Conservation (phyloP, 2,888 invertebrate species). For the Plebejus anna region DNA sequence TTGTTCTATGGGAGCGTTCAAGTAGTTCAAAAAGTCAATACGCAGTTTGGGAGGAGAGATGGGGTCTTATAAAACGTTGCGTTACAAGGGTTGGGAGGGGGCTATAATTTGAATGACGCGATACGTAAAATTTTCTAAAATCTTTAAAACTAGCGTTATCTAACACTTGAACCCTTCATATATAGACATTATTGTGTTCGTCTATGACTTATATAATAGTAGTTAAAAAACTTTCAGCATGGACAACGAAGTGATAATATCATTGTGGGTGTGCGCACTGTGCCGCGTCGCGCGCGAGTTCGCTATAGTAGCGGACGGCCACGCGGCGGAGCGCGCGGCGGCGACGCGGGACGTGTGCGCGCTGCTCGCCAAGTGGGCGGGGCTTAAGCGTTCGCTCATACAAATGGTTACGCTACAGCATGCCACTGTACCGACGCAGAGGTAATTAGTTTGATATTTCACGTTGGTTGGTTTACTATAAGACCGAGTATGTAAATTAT, state of each 20-base stretch:
- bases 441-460: slow-evolving; percentile 36
- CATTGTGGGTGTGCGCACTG: slow-evolving; percentile 59
- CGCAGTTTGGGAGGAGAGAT: too few species aligned
- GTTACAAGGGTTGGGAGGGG: too few species aligned
- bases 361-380: slow-evolving; percentile 50
- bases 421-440: slow-evolving; percentile 46
- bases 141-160: too few species aligned
- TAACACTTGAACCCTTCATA: too few species aligned
- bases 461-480: too few species aligned
- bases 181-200: too few species aligned
- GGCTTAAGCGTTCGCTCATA: slow-evolving; percentile 51
- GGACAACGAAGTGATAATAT: slow-evolving; percentile 54
- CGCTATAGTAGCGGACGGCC: neutral
- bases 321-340: slow-evolving; percentile 27
- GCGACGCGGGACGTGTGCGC: slow-evolving; percentile 33
- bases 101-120: too few species aligned
- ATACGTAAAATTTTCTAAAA: too few species aligned
- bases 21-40: too few species aligned
- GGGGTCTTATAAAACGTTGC: too few species aligned
- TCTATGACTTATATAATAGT: neutral
- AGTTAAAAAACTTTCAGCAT: slow-evolving; percentile 43
- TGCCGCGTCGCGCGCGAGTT: slow-evolving; percentile 41
- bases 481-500: too few species aligned
- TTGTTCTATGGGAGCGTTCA: too few species aligned
- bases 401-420: slow-evolving; percentile 52